Conservation (phyloP, 1,140 invertebrate genomes). For the Drosophila mauritiana region DNA sequence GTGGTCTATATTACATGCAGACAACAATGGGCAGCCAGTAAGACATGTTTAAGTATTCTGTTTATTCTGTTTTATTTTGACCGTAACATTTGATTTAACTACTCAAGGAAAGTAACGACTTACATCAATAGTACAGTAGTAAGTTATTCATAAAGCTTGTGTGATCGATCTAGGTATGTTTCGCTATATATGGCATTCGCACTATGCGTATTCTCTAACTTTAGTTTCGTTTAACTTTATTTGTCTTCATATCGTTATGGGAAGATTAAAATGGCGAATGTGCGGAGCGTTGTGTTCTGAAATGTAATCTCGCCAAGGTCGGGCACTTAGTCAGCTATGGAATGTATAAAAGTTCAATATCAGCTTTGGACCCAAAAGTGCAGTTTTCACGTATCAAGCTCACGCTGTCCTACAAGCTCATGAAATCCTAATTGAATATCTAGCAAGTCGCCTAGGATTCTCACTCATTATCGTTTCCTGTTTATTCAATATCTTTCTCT, state of each 20-base stretch:
- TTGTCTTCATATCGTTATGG: slow-evolving; percentile 54
- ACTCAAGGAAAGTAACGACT: slow-evolving; percentile 49
- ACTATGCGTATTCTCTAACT: slow-evolving; percentile 29
- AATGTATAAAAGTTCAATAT: slow-evolving; percentile 56
- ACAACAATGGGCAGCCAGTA: slow-evolving; percentile 19
- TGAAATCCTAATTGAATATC: not conserved
- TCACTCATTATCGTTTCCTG: too few relatives aligned
- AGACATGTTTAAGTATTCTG: slow-evolving; percentile 10
- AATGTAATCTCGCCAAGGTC: slow-evolving; percentile 8
- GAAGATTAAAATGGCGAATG: slow-evolving; percentile 38
- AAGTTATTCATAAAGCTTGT: slow-evolving; percentile 51
- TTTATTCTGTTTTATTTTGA: slow-evolving; percentile 39
- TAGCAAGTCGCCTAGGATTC: slow-evolving; percentile 6
- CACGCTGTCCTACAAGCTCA: slow-evolving; percentile 9
- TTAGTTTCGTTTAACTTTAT: slow-evolving; percentile 31
- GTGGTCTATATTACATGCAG: not conserved
- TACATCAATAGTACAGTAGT: slow-evolving; percentile 37
- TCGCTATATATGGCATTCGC: slow-evolving; percentile 44
- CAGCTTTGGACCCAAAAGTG: slow-evolving; percentile 59
- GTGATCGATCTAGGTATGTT: slow-evolving; percentile 35
- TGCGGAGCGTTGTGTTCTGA: slow-evolving; percentile 8
- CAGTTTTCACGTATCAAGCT: slow-evolving; percentile 40
- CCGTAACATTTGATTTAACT: slow-evolving; percentile 35
- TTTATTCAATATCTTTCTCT: too few relatives aligned
- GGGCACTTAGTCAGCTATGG: slow-evolving; percentile 30